Evolutionary conservation across 2,797 vertebrate species (phyloP).

Genomic region (Silurus lanzhouensis): DNA sequence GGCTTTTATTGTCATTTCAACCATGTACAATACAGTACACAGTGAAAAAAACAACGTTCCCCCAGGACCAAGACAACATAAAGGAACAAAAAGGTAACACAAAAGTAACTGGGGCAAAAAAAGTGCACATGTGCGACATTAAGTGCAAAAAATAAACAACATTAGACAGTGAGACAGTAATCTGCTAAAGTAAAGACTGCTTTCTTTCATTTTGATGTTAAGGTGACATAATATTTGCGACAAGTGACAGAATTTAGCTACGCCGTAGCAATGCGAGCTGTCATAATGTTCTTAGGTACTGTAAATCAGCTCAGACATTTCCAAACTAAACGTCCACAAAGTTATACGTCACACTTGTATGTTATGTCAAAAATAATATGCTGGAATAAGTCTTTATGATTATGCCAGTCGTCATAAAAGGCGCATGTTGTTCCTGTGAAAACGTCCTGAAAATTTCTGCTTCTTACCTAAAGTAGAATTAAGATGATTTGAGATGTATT

Average conservation of each 20-base stretch:
- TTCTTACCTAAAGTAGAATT: neutral
- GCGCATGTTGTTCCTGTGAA: neutral
- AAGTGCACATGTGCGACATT: no score
- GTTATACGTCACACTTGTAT: neutral
- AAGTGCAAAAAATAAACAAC: no score
- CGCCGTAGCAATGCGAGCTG: neutral
- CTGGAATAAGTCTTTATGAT: neutral
- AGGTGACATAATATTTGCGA: neutral
- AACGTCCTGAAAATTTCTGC: neutral
- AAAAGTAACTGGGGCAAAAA: no score
- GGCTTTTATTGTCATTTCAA: no score
- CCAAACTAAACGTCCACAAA: neutral
- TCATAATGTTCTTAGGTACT: neutral
- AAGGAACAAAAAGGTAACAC: no score
- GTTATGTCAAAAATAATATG: neutral
- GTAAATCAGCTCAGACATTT: neutral
- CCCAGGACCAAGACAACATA: no score
- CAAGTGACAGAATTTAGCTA: neutral
- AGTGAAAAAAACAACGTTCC: no score
- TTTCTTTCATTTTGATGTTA: neutral
- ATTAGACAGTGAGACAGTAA: no score
- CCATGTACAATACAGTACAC: no score
- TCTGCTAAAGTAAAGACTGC: neutral
- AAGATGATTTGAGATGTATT: constrained; percentile 5
- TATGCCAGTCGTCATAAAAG: neutral